These are phyloP conservation scores for Lasioglossum vierecki DNA, from an alignment of 2,888 invertebrate species.

Conservation along the genomic window DNA sequence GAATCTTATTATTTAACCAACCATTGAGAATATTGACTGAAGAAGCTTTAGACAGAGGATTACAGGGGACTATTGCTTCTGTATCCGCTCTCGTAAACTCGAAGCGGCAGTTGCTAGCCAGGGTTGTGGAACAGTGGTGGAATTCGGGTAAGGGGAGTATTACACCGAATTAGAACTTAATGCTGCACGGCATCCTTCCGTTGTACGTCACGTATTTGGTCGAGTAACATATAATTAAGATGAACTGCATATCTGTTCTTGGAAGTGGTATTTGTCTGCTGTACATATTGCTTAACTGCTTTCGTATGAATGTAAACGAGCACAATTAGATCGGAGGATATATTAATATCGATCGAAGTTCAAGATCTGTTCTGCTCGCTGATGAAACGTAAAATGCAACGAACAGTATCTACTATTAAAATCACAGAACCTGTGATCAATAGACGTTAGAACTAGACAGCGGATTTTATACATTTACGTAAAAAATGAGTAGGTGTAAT, in stretches of 20 bases:
- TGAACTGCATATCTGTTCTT: not conserved
- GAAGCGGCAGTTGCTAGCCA: conserved; percentile 3
- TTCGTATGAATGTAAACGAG: not conserved
- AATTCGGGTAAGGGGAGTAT: conserved; percentile 4
- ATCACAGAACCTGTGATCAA: too few relatives aligned
- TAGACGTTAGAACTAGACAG: too few relatives aligned
- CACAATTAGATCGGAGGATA: not conserved
- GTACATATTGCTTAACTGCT: not conserved
- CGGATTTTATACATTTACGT: too few relatives aligned
- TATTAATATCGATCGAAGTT: not conserved
- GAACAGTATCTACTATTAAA: not conserved
- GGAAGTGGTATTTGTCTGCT: not conserved
- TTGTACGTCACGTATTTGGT: not conserved
- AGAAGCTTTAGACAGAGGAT: conserved; percentile 13
- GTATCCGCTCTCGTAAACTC: conserved; percentile 13
- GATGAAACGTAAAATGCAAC: not conserved
- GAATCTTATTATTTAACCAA: conserved; percentile 3
- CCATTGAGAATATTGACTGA: conserved; percentile 9
- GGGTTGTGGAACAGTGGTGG: not conserved
- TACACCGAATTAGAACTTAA: conserved; percentile 16
- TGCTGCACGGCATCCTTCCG: conserved; percentile 12
- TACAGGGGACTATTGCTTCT: conserved; percentile 11
- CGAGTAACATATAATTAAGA: conserved; percentile 4
- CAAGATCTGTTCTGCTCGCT: not conserved
- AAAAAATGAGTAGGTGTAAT: too few relatives aligned